Base-by-base conservation (phyloP, 1,140 invertebrate genomes). In the Drosophila tristis region DNA sequence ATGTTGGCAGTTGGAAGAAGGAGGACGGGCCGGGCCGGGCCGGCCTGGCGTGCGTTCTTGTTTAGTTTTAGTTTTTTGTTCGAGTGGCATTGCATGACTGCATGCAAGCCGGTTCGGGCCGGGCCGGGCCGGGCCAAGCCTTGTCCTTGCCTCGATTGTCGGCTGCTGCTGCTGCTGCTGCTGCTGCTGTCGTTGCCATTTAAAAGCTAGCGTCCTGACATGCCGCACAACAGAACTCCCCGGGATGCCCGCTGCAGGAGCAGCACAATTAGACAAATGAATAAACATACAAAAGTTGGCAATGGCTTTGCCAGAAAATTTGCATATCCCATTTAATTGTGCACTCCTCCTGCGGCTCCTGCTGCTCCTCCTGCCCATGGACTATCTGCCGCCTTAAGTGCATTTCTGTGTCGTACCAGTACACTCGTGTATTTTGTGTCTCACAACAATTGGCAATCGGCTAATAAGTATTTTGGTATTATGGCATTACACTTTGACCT, bases 211-310 rank as follows among this genome's bases (percentile, higher is more conserved):
- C 54, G 55, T 71, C 58, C 74, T 74, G 82, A 80, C 82, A 87
- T 65, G 82, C 74, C 65, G 75, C 64, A 80, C 63, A 39, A 39
- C 62, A 70, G 50, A 29, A 79, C 47, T 55, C 43, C 57, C 39
- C 39, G 23, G 49, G 35, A 54, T 54, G 47, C 31, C 48, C 13
- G 43, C 26, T 44, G 25, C 29, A 50, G 44, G 59, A 74, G 43
- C 73, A 78, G 81, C 82, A 74, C 81, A 86, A 86, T 86, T 86
- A 81, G 74, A 75, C 82, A 86, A 87, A 86, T 87, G 74, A 87
- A 86, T 74, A 78, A 80, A 70, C 74, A 81, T 70, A 47, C 53
- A 50, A 65, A 58, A 43, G 20, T 49, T 71, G 67, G 45, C 35
- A 50, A 15, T 54, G 51, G 35, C 51, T 20, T 54, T 35, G 51